Evolutionary conservation across 2,888 invertebrate species (phyloP), one percentile per base, ranked within the genome.

Genomic region (Caenorhabditis becei): DNA sequence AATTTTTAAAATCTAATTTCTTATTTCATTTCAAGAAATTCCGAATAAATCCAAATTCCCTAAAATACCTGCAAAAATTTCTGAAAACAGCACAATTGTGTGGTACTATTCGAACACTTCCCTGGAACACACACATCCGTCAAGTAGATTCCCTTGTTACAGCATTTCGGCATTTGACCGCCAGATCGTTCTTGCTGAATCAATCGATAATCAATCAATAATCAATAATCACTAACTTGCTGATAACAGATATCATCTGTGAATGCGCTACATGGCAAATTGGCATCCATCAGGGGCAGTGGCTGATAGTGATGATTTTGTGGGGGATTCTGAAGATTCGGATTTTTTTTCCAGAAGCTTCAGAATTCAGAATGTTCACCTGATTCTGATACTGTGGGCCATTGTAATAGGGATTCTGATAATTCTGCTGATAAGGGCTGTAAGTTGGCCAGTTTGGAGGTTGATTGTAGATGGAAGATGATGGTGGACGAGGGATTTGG

Each of bases 71-170:
- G 91, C n/a, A 91, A 69, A 74, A 91, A 91, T 62, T 90, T 90
- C 74, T 91, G 91, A 49, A 91, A 88, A 63, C 91, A 91, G 53
- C 91, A 91, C 20, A 91, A 71, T 47, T 89, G 90, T 0, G 80
- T 69, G 0, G 90, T 91, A 16, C 83, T 70, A 35, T 89, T 89
- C 3, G 88, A 86, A 70, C 91, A 91, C 71, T 86, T 87, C 54
- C 89, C 89, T 0, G 89, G 87, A n/a, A 86, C 67, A 80, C 91
- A 91, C 44, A 88, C 83, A 61, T 91, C 90, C 8, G 90, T 90
- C 49, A 91, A 61, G 32, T 91, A 87, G 44, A 91, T 70, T 18
- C 90, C 87, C 24, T 88, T 88, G 28, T 87, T 82, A 72, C 91
- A 91, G 61, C 91, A 91, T 44, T 87, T 84, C 24, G 90, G 88